Evolutionary conservation across 2,888 invertebrate species (phyloP).

Genomic region (Formica aserva): DNA sequence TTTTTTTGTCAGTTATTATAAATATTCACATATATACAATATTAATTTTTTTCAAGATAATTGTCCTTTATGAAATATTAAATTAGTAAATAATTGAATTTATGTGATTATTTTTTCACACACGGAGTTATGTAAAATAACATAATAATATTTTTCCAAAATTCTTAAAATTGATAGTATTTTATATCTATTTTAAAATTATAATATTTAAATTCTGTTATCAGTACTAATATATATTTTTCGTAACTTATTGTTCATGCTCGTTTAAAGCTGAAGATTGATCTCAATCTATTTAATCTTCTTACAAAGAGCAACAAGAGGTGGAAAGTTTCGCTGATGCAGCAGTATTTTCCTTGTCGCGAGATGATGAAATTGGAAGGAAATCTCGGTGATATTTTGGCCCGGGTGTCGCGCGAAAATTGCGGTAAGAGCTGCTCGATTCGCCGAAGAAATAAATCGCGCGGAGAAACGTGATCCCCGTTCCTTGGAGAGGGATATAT

Average conservation of each 20-base stretch:
- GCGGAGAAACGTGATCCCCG: constrained; percentile 46
- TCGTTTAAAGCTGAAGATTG: constrained; percentile 3
- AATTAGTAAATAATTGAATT: not conserved
- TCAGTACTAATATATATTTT: not conserved
- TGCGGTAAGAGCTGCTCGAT: constrained; percentile 27
- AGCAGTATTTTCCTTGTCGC: constrained; percentile 15
- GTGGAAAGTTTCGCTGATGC: not conserved
- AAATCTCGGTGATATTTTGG: constrained; percentile 27
- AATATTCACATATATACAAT: not conserved
- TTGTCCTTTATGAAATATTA: not conserved
- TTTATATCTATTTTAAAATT: not conserved
- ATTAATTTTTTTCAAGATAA: not conserved
- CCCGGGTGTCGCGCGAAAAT: constrained; percentile 12
- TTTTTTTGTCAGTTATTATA: not conserved
- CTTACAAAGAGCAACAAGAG: not conserved
- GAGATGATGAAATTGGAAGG: constrained; percentile 1
- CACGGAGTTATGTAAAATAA: not conserved
- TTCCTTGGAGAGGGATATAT: constrained; percentile 38
- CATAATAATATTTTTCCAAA: not conserved
- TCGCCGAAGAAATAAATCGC: constrained; percentile 52
- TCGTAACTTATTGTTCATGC: not conserved
- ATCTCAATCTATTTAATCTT: not conserved
- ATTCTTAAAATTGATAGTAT: not conserved
- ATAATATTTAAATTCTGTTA: not conserved
- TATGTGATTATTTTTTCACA: not conserved